Conservation (phyloP, 2,888 invertebrate species). For the Conomelus anceps region DNA sequence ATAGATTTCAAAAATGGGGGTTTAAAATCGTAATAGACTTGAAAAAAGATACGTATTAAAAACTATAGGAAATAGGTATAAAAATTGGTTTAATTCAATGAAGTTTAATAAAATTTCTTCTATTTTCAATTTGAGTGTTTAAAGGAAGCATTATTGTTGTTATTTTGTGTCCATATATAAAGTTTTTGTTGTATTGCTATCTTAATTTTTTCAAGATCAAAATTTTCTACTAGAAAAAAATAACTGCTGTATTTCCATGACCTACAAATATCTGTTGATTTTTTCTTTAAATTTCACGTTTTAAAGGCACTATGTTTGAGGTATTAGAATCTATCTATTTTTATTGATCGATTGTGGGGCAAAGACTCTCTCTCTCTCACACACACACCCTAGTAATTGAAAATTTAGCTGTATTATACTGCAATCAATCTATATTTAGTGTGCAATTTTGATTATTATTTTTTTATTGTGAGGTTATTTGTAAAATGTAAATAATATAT, state of each 20-base stretch:
- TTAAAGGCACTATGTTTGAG: background rate
- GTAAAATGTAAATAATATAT: background rate
- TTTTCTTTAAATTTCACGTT: background rate
- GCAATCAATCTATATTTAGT: background rate
- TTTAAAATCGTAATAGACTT: too few relatives aligned
- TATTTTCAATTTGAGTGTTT: too few relatives aligned
- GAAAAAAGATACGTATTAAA: too few relatives aligned
- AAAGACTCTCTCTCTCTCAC: background rate
- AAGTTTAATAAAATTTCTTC: too few relatives aligned
- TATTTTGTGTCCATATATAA: too few relatives aligned
- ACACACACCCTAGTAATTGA: background rate
- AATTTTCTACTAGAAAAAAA: background rate
- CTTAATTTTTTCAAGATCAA: background rate
- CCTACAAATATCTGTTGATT: background rate
- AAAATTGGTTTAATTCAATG: too few relatives aligned
- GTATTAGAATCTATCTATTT: background rate
- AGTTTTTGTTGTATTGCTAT: background rate
- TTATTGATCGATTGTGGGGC: background rate
- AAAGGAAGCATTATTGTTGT: too few relatives aligned
- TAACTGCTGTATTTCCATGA: background rate
- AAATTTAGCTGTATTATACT: background rate
- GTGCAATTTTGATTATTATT: background rate
- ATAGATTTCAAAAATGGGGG: too few relatives aligned
- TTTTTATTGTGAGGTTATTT: background rate
- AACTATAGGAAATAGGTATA: too few relatives aligned